These are phyloP conservation scores for Propsilocerus akamusi DNA, from an alignment of 1,140 invertebrate genomes.

Conservation along the genomic window DNA sequence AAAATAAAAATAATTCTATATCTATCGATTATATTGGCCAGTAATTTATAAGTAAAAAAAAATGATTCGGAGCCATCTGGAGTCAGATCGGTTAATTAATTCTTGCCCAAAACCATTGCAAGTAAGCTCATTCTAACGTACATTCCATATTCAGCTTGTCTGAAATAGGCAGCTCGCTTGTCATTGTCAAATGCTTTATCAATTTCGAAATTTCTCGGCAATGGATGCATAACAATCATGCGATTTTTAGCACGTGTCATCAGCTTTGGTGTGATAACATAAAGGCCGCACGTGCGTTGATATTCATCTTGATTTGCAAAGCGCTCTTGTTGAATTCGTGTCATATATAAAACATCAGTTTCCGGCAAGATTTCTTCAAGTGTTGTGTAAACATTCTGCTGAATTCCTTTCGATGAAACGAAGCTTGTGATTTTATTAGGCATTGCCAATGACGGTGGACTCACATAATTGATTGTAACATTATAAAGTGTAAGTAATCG, in stretches of 20 bases:
- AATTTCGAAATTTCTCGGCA: conserved; percentile 91
- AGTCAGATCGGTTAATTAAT: conserved; percentile 4
- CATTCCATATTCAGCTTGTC: conserved; percentile 95
- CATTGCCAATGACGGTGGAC: conserved; percentile 73
- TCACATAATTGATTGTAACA: conserved; percentile 78
- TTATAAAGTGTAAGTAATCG: conserved; percentile 79
- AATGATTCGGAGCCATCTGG: too few relatives aligned
- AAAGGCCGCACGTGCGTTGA: conserved; percentile 66
- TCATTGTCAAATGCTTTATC: conserved; percentile 87
- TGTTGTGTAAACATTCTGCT: conserved; percentile 49
- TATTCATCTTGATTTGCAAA: conserved; percentile 76
- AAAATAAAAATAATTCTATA: not conserved
- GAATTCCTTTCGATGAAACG: conserved; percentile 55
- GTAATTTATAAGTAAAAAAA: too few relatives aligned
- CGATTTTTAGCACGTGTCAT: conserved; percentile 87
- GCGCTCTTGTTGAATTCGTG: conserved; percentile 88
- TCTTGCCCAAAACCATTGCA: conserved; percentile 64
- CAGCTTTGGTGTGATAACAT: conserved; percentile 80
- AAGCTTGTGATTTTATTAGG: conserved; percentile 67
- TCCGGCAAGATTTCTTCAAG: conserved; percentile 76
- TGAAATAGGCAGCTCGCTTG: conserved; percentile 92
- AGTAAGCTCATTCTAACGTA: conserved; percentile 96
- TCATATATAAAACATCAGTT: conserved; percentile 97
- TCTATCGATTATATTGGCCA: not conserved
- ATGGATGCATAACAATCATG: conserved; percentile 95